These are phyloP conservation scores for Dromiciops gliroides DNA, from an alignment of 2,113 vertebrate genomes.

Conservation along the genomic window DNA sequence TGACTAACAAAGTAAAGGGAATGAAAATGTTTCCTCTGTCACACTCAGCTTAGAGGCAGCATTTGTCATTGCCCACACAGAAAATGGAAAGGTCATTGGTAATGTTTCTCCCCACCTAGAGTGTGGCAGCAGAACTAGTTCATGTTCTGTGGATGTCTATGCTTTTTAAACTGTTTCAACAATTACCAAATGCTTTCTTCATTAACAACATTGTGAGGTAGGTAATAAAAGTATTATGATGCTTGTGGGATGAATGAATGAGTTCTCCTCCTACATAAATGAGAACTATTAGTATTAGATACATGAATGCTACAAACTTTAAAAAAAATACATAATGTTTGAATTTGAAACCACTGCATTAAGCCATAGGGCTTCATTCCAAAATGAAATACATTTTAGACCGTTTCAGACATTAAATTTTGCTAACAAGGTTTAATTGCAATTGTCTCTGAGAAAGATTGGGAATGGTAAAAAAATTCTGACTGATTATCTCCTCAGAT, in stretches of 20 bases:
- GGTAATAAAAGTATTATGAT: not conserved
- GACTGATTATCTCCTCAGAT: not conserved
- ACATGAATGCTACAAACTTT: not conserved
- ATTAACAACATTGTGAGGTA: not conserved
- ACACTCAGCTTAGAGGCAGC: not conserved
- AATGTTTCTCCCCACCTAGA: not conserved
- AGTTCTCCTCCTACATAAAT: not conserved
- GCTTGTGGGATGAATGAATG: not conserved
- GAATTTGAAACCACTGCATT: not conserved
- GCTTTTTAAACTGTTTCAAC: not conserved
- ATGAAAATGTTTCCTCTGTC: not conserved
- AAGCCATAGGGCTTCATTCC: constrained; percentile 8
- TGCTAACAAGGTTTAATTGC: constrained; percentile 1
- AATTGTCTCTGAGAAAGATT: not conserved
- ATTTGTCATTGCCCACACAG: not conserved
- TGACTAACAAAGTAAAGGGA: too few relatives aligned
- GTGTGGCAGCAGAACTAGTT: not conserved
- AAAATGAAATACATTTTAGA: not conserved
- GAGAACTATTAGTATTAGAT: not conserved
- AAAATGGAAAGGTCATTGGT: not conserved
- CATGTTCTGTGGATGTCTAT: not conserved
- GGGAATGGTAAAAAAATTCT: not conserved
- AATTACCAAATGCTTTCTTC: not conserved
- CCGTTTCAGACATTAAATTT: not conserved
- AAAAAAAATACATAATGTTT: not conserved